Percentiles rank a stretch among this genome's conserved stretches.
Evolutionary conservation across 2,888 invertebrate genomes (phyloP).

Genomic region (Caenorhabditis sp.): DNA sequence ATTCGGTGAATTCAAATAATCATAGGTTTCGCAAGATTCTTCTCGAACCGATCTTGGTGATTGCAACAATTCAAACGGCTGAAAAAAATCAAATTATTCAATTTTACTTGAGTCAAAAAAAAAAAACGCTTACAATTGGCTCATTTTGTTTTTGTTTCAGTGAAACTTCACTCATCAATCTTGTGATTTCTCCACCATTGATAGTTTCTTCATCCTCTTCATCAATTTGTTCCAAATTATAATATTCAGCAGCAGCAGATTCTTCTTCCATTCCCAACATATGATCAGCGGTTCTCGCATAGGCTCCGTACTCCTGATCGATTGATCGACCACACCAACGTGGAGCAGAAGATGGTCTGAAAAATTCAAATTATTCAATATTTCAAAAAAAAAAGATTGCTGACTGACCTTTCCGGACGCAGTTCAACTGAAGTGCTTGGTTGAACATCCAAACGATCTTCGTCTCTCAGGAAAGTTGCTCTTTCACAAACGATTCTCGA

Average conservation of each 20-base stretch:
- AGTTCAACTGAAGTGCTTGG: background rate
- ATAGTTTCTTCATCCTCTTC: background rate
- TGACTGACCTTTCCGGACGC: background rate
- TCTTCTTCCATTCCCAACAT: background rate
- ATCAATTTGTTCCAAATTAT: background rate
- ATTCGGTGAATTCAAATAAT: too few relatives aligned
- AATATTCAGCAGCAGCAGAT: background rate
- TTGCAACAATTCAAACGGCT: too few relatives aligned
- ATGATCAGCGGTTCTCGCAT: background rate
- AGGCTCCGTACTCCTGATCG: background rate
- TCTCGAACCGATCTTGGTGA: background rate
- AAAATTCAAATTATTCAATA: background rate
- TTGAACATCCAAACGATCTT: background rate
- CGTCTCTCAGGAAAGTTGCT: background rate
- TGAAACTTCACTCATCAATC: too few relatives aligned
- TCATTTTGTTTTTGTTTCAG: too few relatives aligned
- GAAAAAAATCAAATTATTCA: too few relatives aligned
- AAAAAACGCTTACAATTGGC: too few relatives aligned
- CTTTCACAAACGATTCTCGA: background rate
- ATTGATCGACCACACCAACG: background rate
- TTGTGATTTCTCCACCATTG: background rate
- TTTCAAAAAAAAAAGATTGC: background rate
- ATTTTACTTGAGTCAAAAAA: too few relatives aligned
- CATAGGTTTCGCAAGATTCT: too few relatives aligned
- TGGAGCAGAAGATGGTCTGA: background rate